Evolutionary conservation across 1,140 invertebrate species (phyloP).

Genomic region (Nephotettix cincticeps): DNA sequence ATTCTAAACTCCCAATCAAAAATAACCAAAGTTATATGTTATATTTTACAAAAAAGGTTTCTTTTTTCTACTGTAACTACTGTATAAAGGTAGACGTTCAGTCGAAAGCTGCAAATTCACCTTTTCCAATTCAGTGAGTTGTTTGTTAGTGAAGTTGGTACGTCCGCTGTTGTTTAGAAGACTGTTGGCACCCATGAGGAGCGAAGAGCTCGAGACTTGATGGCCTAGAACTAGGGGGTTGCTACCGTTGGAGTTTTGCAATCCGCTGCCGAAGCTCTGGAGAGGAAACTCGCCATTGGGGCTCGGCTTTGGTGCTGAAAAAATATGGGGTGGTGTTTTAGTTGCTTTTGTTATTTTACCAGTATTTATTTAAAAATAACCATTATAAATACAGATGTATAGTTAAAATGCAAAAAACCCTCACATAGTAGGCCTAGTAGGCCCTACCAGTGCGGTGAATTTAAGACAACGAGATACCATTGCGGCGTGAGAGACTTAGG

Average conservation of each 20-base stretch:
- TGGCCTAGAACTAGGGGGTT: constrained; percentile 30
- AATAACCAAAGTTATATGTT: no score
- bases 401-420: no score
- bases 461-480: no score
- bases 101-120: neutral
- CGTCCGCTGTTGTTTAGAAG: constrained; percentile 76
- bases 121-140: constrained; percentile 97
- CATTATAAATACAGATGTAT: no score
- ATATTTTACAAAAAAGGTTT: no score
- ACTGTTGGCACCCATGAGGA: constrained; percentile 43
- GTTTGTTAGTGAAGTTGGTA: constrained; percentile 99
- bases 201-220: constrained; percentile 36
- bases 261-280: constrained; percentile 44
- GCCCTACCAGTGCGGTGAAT: no score
- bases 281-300: constrained; percentile 43
- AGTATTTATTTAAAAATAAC: no score
- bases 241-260: constrained; percentile 32
- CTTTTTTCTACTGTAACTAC: neutral
- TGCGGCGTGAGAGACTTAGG: no score
- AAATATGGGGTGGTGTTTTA: no score
- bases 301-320: constrained; percentile 69
- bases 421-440: no score
- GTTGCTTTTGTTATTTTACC: no score
- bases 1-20: no score
- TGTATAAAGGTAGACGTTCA: neutral